Base-by-base conservation (phyloP, 2,888 invertebrate genomes). In the Troglohyphantes excavatus region DNA sequence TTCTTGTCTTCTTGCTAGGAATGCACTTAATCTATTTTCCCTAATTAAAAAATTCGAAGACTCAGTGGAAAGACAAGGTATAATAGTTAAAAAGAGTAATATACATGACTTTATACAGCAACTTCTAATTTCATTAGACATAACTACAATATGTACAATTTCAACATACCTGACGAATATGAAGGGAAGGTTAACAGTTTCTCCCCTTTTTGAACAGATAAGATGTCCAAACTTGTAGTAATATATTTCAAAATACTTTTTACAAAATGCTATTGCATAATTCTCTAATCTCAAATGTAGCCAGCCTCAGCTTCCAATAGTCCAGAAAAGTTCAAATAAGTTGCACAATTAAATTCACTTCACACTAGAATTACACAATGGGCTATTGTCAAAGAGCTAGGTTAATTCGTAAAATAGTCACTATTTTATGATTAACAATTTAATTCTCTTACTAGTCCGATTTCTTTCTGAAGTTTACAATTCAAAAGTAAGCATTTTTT, bases 11-110 rank as follows among this genome's bases (percentile, higher is more conserved):
- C 39, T 23, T 21, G 33, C 63, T 43, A n/a, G n/a, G 33, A 26
- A 43, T 33, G 61, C n/a, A 65, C n/a, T 78, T 33, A 39, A 59
- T 39, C 43, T 78, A 43, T 33, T 68, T 68, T 68, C 43, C 63
- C 13, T 9, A 78, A 23, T 23, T 61, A n/a, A 27, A 68, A 29
- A 78, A 43, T 61, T 29, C 17, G n/a, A 39, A 33, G 61, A 39
- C 39, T 78, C n/a, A 29, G 26, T 78, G 78, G 78, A 78, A 78
- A 78, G 78, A 65, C 65, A 73, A 83, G 53, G 68, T 83, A 43
- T 65, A 70, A 83, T 72, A 83, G 26, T 83, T 29, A 65, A 81
- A 75, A 43, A 33, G 59, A 78, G 78, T 59, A 81, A 82, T 82
- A 19, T 82, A 83, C 83, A 73, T 27, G 73, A 78, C 46, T 83